A percentile compares a stretch with the other conserved stretches of the same genome.
phyloP scores from a whole-genome alignment of 1,140 invertebrate species.

The Aculops lycopersici region DNA sequence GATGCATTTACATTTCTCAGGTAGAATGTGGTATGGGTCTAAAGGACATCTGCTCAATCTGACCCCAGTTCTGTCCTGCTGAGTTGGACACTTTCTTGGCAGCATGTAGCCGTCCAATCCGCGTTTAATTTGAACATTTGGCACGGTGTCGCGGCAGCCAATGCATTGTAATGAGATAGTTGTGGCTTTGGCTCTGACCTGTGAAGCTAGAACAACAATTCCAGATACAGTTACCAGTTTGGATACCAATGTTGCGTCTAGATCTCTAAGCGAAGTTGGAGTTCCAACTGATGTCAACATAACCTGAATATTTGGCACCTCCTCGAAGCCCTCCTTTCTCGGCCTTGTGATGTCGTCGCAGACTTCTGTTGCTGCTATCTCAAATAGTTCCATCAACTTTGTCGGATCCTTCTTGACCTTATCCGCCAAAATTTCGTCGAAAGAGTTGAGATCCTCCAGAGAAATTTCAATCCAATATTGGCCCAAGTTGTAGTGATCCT shows the following conservation, averaged over 20 bases:
- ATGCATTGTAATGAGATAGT: constrained; percentile 81
- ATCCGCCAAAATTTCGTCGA: constrained; percentile 70
- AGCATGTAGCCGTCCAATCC: constrained; percentile 87
- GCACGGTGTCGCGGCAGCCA: constrained; percentile 55
- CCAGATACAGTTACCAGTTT: constrained; percentile 74
- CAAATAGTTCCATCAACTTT: constrained; percentile 71
- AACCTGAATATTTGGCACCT: constrained; percentile 75
- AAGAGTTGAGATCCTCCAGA: constrained; percentile 69
- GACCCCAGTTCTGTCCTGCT: constrained; percentile 38
- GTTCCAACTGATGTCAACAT: constrained; percentile 51
- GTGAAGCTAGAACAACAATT: constrained; percentile 72
- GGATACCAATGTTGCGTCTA: constrained; percentile 79
- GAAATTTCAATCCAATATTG: constrained; percentile 73
- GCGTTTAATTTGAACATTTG: constrained; percentile 60
- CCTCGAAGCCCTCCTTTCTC: constrained; percentile 53
- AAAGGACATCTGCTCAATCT: constrained; percentile 53
- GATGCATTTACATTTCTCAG: constrained; percentile 84
- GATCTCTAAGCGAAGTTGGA: constrained; percentile 39
- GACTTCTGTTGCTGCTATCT: constrained; percentile 84
- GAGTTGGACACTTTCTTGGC: constrained; percentile 59
- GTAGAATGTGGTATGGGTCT: constrained; percentile 86
- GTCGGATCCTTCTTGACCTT: constrained; percentile 66
- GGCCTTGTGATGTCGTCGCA: constrained; percentile 83
- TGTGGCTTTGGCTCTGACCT: constrained; percentile 73
- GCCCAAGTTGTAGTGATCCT: constrained; percentile 63